phyloP scores from a whole-genome alignment of 2,797 vertebrate genomes.

The Tapera naevia region DNA sequence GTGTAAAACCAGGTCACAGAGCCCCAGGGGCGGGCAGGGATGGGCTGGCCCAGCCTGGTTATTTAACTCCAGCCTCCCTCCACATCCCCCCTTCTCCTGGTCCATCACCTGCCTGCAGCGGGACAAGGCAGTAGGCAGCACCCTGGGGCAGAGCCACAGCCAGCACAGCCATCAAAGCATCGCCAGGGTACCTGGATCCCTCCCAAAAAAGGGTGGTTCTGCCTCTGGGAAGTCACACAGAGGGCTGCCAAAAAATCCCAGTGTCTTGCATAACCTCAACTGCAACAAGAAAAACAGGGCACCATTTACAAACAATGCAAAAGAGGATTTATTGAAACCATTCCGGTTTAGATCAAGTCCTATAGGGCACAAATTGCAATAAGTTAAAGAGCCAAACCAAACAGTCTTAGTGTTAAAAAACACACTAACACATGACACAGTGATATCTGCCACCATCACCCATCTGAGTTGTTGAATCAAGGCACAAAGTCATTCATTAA shows the following conservation, averaged over 20 bases:
- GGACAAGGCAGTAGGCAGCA: neutral
- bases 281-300: neutral
- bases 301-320: constrained; percentile 66
- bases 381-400: constrained; percentile 60
- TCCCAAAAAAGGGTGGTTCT: neutral
- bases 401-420: constrained; percentile 24
- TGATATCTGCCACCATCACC: constrained; percentile 16
- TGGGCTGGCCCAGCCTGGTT: neutral
- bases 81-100: accelerated
- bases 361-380: constrained; percentile 37
- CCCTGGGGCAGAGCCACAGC: neutral
- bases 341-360: constrained; percentile 20
- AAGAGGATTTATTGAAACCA: constrained; percentile 64
- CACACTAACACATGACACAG: constrained; percentile 19
- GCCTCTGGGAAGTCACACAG: neutral
- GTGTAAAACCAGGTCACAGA: constrained; percentile 61
- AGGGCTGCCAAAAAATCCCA: neutral
- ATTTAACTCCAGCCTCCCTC: constrained; percentile 4
- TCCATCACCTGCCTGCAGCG: accelerated
- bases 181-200: neutral
- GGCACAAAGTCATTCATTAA: constrained; percentile 64
- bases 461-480: constrained; percentile 46
- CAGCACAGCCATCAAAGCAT: neutral
- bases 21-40: neutral
- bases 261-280: neutral